Conservation (phyloP, 2,797 vertebrate genomes). For the Microchirus variegatus region DNA sequence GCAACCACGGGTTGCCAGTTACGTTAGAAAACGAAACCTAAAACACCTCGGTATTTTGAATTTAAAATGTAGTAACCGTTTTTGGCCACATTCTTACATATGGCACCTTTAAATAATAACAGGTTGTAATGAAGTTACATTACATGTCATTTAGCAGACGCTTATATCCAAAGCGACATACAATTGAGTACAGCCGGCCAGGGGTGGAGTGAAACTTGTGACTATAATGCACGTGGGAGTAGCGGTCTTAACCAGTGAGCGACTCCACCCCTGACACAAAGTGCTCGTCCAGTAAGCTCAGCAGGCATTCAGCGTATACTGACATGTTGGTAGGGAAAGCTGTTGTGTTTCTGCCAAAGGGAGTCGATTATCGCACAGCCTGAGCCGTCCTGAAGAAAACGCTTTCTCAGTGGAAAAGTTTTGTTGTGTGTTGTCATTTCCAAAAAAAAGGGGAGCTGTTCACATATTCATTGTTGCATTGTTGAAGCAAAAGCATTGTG, state of each 20-base stretch:
- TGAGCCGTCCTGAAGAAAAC: slow-evolving; percentile 25
- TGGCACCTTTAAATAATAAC: slow-evolving; percentile 75
- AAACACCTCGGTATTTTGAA: too few relatives aligned
- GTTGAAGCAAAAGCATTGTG: slow-evolving; percentile 42
- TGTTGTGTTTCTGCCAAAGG: slow-evolving; percentile 36
- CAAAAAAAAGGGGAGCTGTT: slow-evolving; percentile 45
- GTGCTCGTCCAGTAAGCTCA: slow-evolving; percentile 46
- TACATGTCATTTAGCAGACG: too few relatives aligned
- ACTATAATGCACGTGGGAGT: too few relatives aligned
- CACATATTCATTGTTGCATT: slow-evolving; percentile 59
- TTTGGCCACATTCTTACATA: too few relatives aligned
- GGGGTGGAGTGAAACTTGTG: too few relatives aligned
- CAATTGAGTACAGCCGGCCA: too few relatives aligned
- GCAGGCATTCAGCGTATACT: slow-evolving; percentile 33
- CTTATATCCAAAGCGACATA: too few relatives aligned
- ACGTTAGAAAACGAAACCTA: too few relatives aligned
- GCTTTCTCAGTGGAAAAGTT: slow-evolving; percentile 46
- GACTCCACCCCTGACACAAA: too few relatives aligned
- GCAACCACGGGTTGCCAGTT: too few relatives aligned
- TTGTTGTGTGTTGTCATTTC: slow-evolving; percentile 39
- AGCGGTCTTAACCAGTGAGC: too few relatives aligned
- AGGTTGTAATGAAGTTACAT: slow-evolving; percentile 73
- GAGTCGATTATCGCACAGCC: slow-evolving; percentile 35
- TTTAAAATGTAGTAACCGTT: too few relatives aligned
- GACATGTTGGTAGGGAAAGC: slow-evolving; percentile 31